These are phyloP conservation scores for Zaprionus ornatus DNA, from an alignment of 1,140 invertebrate species.

Conservation along the genomic window DNA sequence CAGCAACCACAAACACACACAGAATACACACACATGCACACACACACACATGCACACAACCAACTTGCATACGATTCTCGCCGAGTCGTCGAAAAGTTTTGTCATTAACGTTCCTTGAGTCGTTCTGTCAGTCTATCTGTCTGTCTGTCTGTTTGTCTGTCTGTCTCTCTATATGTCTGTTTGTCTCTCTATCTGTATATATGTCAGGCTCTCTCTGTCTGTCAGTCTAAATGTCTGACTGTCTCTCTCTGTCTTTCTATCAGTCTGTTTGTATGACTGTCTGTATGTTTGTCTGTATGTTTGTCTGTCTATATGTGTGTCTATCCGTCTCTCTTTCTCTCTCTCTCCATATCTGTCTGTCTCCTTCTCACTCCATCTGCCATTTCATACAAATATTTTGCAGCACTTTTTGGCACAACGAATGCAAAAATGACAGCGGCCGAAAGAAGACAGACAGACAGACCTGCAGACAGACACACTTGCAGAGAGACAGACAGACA, in stretches of 20 bases:
- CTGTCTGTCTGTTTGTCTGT: slow-evolving; percentile 19
- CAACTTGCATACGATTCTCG: slow-evolving; percentile 70
- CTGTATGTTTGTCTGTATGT: background rate
- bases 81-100: slow-evolving; percentile 76
- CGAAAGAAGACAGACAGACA: slow-evolving; percentile 15
- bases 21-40: slow-evolving; percentile 14
- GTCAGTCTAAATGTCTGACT: background rate
- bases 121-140: slow-evolving; percentile 28
- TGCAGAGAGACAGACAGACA: slow-evolving; percentile 21
- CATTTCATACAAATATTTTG: slow-evolving; percentile 66
- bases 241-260: background rate
- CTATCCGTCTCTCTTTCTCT: slow-evolving; percentile 23
- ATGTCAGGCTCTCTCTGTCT: slow-evolving; percentile 15
- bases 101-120: slow-evolving; percentile 74
- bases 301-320: background rate
- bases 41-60: slow-evolving; percentile 9
- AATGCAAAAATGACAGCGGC: slow-evolving; percentile 72
- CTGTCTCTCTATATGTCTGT: slow-evolving; percentile 19
- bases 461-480: slow-evolving; percentile 1
- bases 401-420: slow-evolving; percentile 57
- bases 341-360: background rate
- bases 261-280: slow-evolving; percentile 3
- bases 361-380: slow-evolving; percentile 36
- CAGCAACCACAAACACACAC: slow-evolving; percentile 1
- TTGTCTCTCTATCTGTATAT: slow-evolving; percentile 2